Evolutionary conservation across 2,888 invertebrate genomes (phyloP).

Genomic region (Chrysodeixis includens): DNA sequence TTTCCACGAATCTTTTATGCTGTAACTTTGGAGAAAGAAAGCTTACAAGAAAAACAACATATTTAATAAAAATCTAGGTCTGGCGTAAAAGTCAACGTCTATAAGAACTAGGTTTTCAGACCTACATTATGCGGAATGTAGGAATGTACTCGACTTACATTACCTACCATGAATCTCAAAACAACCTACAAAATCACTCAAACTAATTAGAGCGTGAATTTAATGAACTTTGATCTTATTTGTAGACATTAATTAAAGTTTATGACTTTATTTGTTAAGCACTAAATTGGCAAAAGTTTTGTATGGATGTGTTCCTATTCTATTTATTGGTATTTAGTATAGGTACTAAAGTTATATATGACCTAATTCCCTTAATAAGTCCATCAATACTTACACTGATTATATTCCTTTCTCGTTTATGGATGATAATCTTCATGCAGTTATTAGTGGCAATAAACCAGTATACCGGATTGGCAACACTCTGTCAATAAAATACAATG

Average conservation of each 20-base stretch:
- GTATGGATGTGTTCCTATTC: too few species aligned
- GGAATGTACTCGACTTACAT: too few species aligned
- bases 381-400: not conserved
- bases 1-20: conserved; percentile 2
- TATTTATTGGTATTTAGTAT: too few species aligned
- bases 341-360: not conserved
- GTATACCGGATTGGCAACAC: conserved; percentile 32
- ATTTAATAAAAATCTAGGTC: conserved; percentile 4
- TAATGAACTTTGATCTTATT: conserved; percentile 71
- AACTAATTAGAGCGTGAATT: conserved; percentile 83
- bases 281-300: conserved; percentile 26
- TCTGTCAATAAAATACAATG: conserved; percentile 4
- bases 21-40: not conserved
- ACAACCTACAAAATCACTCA: conserved; percentile 78
- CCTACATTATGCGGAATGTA: too few species aligned
- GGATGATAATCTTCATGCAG: conserved; percentile 6
- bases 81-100: conserved; percentile 3
- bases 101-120: not conserved
- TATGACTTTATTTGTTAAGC: conserved; percentile 41
- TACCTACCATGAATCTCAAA: not conserved
- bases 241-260: conserved; percentile 44
- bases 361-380: not conserved
- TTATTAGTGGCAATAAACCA: conserved; percentile 46
- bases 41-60: conserved; percentile 1
- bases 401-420: not conserved